phyloP scores from a whole-genome alignment of 2,888 invertebrate genomes.

The Oscheius sp. region DNA sequence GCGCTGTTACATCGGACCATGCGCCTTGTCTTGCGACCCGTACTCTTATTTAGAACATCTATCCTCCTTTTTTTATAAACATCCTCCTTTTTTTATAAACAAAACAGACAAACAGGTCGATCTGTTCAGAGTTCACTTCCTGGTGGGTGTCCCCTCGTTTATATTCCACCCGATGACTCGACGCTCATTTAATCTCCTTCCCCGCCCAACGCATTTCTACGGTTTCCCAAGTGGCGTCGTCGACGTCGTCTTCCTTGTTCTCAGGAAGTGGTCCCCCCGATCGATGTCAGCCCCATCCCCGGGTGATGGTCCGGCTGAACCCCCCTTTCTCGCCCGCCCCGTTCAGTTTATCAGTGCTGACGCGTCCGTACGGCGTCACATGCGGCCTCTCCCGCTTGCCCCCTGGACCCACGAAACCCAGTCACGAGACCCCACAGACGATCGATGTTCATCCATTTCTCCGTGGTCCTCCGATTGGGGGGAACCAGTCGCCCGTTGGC shows the following conservation, averaged over 20 bases:
- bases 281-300: no score
- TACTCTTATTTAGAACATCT: neutral
- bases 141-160: neutral
- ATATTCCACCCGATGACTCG: neutral
- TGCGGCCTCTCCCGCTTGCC: conserved; percentile 9
- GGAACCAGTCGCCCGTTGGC: neutral
- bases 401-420: conserved; percentile 24
- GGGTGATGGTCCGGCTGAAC: neutral
- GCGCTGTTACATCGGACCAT: neutral
- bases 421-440: conserved; percentile 10
- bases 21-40: neutral
- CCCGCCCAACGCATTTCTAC: no score
- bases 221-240: no score
- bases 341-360: conserved; percentile 31
- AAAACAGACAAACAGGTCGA: no score
- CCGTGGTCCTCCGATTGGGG: no score
- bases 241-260: neutral
- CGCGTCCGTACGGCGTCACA: conserved; percentile 32
- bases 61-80: neutral
- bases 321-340: neutral
- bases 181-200: no score
- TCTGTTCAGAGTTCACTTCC: no score
- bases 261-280: neutral
- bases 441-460: conserved; percentile 18
- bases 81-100: neutral